phyloP scores from a whole-genome alignment of 2,888 invertebrate genomes.

The Adineta ricciae region DNA sequence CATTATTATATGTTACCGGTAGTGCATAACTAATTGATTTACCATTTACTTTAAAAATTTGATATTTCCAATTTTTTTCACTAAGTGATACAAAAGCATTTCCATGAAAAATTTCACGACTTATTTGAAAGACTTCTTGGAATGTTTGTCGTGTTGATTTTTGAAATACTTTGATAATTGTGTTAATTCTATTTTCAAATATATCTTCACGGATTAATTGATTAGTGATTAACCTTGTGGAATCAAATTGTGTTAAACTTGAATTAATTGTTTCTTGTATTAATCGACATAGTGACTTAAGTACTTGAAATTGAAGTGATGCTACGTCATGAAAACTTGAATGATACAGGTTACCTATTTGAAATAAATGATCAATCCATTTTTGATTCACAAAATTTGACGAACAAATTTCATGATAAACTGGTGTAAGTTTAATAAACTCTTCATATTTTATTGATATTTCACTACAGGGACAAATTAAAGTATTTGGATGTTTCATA shows the following conservation, averaged over 20 bases:
- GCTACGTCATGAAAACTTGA: neutral
- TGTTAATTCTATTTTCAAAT: neutral
- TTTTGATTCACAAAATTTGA: neutral
- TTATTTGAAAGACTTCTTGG: too few relatives aligned
- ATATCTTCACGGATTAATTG: neutral
- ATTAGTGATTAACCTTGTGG: neutral
- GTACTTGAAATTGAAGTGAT: too few relatives aligned
- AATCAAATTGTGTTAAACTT: neutral
- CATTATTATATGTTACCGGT: too few relatives aligned
- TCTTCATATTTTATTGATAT: too few relatives aligned
- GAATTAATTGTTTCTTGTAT: neutral
- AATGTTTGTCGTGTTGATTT: too few relatives aligned
- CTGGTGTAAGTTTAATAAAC: neutral
- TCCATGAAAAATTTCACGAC: too few relatives aligned
- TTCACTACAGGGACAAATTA: neutral
- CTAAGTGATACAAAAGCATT: too few relatives aligned
- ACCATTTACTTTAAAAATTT: too few relatives aligned
- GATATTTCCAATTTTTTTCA: too few relatives aligned
- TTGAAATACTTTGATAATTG: too few relatives aligned
- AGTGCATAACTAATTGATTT: too few relatives aligned
- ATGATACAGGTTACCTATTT: neutral
- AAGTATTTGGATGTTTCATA: neutral
- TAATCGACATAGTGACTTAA: neutral
- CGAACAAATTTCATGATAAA: neutral
- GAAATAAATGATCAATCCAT: neutral